Conservation (phyloP, 1,140 invertebrate species). For the Calycopis cecrops region DNA sequence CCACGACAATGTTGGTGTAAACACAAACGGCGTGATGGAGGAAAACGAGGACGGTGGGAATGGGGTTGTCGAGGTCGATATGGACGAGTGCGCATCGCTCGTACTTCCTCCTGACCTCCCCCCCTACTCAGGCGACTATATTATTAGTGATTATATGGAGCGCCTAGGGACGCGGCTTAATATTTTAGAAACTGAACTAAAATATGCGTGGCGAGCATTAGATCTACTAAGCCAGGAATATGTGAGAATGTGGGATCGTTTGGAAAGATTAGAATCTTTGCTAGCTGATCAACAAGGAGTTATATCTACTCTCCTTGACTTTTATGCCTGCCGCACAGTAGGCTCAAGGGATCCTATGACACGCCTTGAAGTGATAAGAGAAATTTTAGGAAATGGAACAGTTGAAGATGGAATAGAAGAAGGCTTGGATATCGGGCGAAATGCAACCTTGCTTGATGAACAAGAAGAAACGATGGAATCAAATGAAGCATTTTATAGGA, state of each 20-base stretch:
- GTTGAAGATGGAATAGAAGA: constrained; percentile 79
- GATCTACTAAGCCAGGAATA: constrained; percentile 94
- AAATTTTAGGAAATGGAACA: constrained; percentile 77
- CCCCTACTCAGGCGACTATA: constrained; percentile 77
- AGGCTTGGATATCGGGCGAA: constrained; percentile 73
- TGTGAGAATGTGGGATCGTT: constrained; percentile 93
- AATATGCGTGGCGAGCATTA: constrained; percentile 93
- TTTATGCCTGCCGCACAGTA: constrained; percentile 77
- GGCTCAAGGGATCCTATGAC: constrained; percentile 66
- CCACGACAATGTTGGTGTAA: constrained; percentile 67
- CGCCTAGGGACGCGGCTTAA: constrained; percentile 88
- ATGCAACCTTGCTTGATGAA: constrained; percentile 49
- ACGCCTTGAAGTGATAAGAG: constrained; percentile 76
- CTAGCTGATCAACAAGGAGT: constrained; percentile 93
- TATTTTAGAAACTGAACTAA: constrained; percentile 91
- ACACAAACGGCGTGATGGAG: constrained; percentile 68
- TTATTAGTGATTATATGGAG: constrained; percentile 92
- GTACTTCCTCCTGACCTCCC: constrained; percentile 61
- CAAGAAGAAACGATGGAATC: constrained; percentile 79
- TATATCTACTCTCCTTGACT: constrained; percentile 90
- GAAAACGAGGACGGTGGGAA: constrained; percentile 69
- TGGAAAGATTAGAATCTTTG: constrained; percentile 93
- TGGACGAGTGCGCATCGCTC: constrained; percentile 67
- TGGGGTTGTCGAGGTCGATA: constrained; percentile 71
- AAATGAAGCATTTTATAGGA: constrained; percentile 92